Base-by-base conservation (phyloP, 2,797 vertebrate species). In the Cetoscarus ocellatus region DNA sequence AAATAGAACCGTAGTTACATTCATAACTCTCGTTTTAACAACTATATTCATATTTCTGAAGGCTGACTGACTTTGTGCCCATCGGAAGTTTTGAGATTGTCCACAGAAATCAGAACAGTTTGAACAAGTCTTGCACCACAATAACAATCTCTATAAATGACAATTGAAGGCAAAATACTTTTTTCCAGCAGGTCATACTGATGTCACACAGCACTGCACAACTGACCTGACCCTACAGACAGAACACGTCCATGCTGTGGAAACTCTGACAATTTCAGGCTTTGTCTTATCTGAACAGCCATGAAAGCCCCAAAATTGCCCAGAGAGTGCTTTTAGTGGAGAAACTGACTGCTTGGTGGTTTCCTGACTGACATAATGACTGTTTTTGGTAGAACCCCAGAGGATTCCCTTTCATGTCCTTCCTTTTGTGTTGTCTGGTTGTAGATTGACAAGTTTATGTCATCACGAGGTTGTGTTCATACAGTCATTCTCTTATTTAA, bases 211-310 rank as follows among this genome's bases (percentile, higher is more conserved):
- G 39, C 14, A 36, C 8, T 35, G 11, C 13, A 27, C 14, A 45
- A 18, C 34, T 13, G 49, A 60, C 14, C 27, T 12, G 64, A 38
- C 8, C 6, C 13, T 50, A 10, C 49, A 52, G 39, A 18, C 13
- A 48, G 62, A 50, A 27, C n/a, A 54, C 14, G 27, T 1, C 51
- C 3, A 5, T 36, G 53, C 27, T 39, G 17, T 18, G 42, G 17
- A 27, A 27, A 13, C 10, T 17, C 36, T 66, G 35, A 65, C 59
- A 61, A 74, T 8, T 59, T 56, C 14, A 14, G 65, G 52, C 51
- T 19, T 7, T 5, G 52, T 36, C 27, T 59, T 6, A 35, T 67
- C 38, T 60, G 45, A 66, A 14, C 57, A 67, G 57, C 59, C 45
- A 42, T 15, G 13, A 50, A 67, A 60, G 38, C 54, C 48, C 34